These are phyloP conservation scores for Gonioctena quinquepunctata DNA, from an alignment of 1,140 invertebrate species.

Conservation along the genomic window DNA sequence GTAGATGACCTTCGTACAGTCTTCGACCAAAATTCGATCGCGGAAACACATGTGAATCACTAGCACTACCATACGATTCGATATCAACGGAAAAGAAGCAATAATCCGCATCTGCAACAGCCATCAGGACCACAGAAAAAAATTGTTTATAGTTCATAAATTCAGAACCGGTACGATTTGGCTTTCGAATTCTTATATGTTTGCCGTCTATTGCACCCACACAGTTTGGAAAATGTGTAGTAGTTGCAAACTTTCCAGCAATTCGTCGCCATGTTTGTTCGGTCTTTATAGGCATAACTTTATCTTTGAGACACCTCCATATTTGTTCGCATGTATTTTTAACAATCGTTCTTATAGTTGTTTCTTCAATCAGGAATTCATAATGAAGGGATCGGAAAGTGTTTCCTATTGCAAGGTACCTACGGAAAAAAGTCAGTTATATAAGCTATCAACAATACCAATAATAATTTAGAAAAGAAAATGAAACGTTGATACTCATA, in stretches of 20 bases:
- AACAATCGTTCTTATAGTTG: conserved; percentile 23
- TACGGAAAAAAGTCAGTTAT: not conserved
- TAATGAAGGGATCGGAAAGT: not conserved
- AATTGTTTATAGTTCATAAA: conserved; percentile 57
- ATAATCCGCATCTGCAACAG: conserved; percentile 55
- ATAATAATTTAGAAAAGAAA: not conserved
- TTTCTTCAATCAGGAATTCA: conserved; percentile 15
- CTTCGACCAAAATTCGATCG: conserved; percentile 41
- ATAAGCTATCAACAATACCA: not conserved
- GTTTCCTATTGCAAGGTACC: not conserved
- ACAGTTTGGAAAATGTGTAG: conserved; percentile 56
- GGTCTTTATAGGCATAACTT: not conserved
- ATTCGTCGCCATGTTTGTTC: conserved; percentile 12
- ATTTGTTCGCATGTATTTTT: conserved; percentile 24
- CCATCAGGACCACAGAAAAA: conserved; percentile 54
- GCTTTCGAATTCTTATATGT: conserved; percentile 51
- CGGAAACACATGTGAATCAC: conserved; percentile 50
- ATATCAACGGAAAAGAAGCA: conserved; percentile 55
- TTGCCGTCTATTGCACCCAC: conserved; percentile 58
- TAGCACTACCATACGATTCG: conserved; percentile 48
- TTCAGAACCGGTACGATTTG: conserved; percentile 44
- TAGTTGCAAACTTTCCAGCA: conserved; percentile 44
- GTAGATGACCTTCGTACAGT: conserved; percentile 14
- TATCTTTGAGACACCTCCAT: conserved; percentile 12
- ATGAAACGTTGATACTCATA: not conserved